Evolutionary conservation across 2,797 vertebrate species (phyloP), one percentile per base, ranked within the genome.

Genomic region (Ispidina picta): DNA sequence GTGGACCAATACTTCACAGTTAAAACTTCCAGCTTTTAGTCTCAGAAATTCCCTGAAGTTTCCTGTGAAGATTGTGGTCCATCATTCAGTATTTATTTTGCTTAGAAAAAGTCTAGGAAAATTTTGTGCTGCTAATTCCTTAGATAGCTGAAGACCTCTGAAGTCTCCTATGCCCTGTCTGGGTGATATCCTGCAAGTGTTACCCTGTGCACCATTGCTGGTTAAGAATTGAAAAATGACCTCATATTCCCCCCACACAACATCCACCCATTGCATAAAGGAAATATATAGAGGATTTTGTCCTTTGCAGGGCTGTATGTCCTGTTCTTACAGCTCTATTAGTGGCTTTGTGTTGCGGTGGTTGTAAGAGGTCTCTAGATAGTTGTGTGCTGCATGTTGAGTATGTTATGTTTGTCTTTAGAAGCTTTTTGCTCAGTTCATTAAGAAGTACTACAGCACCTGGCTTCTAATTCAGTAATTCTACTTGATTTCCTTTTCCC

Each of bases 51-150:
- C 10, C 6, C 15, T 14, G 6, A 49, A 49, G 11, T 11, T 70
- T 73, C 4, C 0, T 17, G 21, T 12, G 8, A 88, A 26, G 22
- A 6, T 4, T 39, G 17, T 1, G 1, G 31, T 17, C 5, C 3
- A 4, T 44, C 13, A 22, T 70, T 10, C 6, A 25, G 14, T 20
- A 28, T n/a, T 41, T 71, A 3, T 51, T 66, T 78, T n/a, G 9
- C 29, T 65, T 11, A n/a, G 29, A 28, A 43, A 74, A 62, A 19
- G 19, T 39, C 9, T 19, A 66, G 23, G 21, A 66, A n/a, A 74
- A 72, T 31, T 6, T 39, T 43, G 15, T 33, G 18, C 17, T 43
- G 26, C 5, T 70, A 48, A 18, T 78, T 62, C 11, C 43, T 66
- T 15, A 31, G 21, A 16, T 66, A 29, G 13, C 26, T 56, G 37